A percentile compares a stretch with the other conserved stretches of the same genome.
Evolutionary conservation across 2,797 vertebrate species (phyloP).

Genomic region (Pteronotus mesoamericanus): DNA sequence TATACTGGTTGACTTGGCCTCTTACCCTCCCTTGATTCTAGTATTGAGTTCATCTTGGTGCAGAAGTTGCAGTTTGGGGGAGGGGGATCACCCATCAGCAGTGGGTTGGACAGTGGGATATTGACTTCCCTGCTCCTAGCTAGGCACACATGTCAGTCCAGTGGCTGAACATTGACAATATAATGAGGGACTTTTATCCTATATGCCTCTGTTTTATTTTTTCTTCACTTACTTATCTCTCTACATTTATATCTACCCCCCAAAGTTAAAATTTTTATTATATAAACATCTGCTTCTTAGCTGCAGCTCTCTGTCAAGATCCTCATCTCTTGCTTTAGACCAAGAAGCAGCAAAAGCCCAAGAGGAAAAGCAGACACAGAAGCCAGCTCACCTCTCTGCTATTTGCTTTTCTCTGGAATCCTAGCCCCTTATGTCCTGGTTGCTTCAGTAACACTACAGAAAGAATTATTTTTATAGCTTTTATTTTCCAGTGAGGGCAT

Average conservation of each 20-base stretch:
- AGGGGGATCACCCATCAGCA: not conserved
- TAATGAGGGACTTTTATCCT: not conserved
- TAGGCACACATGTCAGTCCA: not conserved
- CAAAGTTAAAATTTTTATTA: not conserved
- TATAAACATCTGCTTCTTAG: not conserved
- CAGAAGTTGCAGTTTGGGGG: not conserved
- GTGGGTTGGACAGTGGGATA: not conserved
- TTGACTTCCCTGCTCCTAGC: not conserved
- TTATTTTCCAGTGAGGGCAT: not conserved
- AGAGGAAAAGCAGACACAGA: not conserved
- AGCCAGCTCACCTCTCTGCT: not conserved
- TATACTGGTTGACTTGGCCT: not conserved
- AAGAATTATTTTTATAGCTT: not conserved
- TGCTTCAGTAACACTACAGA: not conserved
- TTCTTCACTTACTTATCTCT: not conserved
- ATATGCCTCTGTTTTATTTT: not conserved
- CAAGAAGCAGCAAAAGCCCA: not conserved
- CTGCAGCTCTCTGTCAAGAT: not conserved
- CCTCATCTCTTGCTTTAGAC: not conserved
- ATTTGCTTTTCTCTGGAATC: not conserved
- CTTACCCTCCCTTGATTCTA: not conserved
- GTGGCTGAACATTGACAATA: not conserved
- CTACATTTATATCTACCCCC: not conserved
- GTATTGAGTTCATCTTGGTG: not conserved
- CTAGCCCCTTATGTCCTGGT: not conserved